These are phyloP conservation scores for Gallinago jamesoni DNA, from an alignment of 2,113 vertebrate genomes.

Conservation along the genomic window DNA sequence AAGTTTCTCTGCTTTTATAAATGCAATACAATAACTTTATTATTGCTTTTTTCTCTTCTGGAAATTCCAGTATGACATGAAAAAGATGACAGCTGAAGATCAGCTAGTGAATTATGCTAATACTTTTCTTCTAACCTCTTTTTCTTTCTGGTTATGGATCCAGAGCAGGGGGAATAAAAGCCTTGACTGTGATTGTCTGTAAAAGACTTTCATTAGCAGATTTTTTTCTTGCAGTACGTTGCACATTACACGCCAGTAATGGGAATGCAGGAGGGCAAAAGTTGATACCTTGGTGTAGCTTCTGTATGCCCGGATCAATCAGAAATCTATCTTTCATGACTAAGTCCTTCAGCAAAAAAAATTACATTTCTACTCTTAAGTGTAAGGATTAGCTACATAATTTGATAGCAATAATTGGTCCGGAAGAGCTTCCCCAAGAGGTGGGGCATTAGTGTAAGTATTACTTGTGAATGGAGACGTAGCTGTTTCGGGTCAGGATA, in stretches of 20 bases:
- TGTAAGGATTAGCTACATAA: not conserved
- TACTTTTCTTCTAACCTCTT: not conserved
- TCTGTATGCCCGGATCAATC: not conserved
- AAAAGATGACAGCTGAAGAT: not conserved
- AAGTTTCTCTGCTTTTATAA: not conserved
- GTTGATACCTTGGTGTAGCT: not conserved
- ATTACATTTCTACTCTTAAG: not conserved
- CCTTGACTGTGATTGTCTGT: too few species aligned
- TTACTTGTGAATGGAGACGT: not conserved
- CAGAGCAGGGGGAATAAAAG: not conserved
- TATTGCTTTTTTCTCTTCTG: not conserved
- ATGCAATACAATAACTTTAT: not conserved
- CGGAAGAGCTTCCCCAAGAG: not conserved
- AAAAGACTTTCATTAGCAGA: not conserved
- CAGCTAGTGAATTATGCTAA: not conserved
- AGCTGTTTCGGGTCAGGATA: not conserved
- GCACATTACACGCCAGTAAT: not conserved
- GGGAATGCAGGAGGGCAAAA: not conserved
- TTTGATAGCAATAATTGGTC: not conserved
- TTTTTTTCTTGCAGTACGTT: not conserved
- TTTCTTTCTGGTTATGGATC: not conserved
- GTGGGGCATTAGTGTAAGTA: rapidly evolving
- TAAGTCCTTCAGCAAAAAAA: not conserved
- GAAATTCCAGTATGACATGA: not conserved
- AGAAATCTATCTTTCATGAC: not conserved